Evolutionary conservation across 2,113 vertebrate species (phyloP).

Genomic region (Penelope pileata): DNA sequence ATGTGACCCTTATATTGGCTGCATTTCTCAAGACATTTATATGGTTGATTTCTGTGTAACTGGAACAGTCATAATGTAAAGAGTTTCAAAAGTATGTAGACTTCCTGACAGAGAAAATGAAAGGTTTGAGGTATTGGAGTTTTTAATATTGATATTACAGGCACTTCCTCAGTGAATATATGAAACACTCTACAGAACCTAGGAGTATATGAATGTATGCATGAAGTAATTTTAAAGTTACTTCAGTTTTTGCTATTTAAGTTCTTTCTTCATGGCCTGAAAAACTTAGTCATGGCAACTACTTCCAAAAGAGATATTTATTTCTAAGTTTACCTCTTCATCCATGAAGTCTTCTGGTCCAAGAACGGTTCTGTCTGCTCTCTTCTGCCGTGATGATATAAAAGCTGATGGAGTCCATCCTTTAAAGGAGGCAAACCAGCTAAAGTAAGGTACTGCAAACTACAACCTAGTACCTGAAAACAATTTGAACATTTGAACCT

Average conservation of each 20-base stretch:
- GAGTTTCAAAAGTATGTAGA: not conserved
- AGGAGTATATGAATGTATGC: not conserved
- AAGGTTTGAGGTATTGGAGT: not conserved
- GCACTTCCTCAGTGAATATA: not conserved
- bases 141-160: not conserved
- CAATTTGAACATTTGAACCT: not conserved
- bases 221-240: not conserved
- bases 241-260: not conserved
- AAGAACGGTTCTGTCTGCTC: constrained; percentile 80
- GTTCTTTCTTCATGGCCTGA: not conserved
- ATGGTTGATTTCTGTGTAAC: not conserved
- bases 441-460: not conserved
- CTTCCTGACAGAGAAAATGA: not conserved
- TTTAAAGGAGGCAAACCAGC: constrained; percentile 53
- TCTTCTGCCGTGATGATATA: constrained; percentile 91
- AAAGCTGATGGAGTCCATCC: constrained; percentile 94
- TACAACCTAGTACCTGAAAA: not conserved
- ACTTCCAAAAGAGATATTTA: not conserved
- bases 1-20: not conserved
- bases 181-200: not conserved
- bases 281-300: not conserved
- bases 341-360: constrained; percentile 97
- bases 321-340: constrained; percentile 85
- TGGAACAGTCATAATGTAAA: not conserved
- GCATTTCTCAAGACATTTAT: not conserved